Conservation (phyloP, 2,113 vertebrate species). For the Ptyas mucosa region DNA sequence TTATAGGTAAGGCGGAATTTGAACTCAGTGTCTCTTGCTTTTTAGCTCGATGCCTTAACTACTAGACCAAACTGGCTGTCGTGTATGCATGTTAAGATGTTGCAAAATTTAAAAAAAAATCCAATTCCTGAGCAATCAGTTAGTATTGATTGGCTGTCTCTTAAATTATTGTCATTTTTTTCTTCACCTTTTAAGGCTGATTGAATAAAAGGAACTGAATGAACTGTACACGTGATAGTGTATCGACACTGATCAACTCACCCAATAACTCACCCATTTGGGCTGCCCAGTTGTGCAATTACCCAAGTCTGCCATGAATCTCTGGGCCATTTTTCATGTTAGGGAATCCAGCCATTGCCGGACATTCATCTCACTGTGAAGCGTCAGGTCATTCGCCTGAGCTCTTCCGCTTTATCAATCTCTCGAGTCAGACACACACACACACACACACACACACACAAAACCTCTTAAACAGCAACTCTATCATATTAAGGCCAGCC, state of each 20-base stretch:
- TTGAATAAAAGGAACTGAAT: background rate
- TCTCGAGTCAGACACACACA: background rate
- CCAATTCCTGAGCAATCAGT: background rate
- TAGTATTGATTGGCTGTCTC: background rate
- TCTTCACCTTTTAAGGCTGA: background rate
- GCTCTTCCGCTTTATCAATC: background rate
- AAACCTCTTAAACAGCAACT: background rate
- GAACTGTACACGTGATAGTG: too few relatives aligned
- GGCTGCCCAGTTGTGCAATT: background rate
- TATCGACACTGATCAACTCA: background rate
- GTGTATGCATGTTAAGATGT: background rate
- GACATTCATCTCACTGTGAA: background rate
- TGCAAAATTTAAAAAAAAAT: too few relatives aligned
- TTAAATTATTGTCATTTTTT: background rate
- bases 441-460: too few relatives aligned
- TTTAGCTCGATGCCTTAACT: background rate
- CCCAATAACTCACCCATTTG: background rate
- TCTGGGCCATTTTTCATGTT: background rate
- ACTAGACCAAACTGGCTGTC: background rate
- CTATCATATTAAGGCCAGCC: rapidly evolving
- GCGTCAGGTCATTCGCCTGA: background rate
- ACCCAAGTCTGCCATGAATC: background rate
- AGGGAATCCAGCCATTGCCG: background rate
- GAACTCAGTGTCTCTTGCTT: background rate
- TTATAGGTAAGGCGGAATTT: background rate